Percentiles rank a stretch among this genome's conserved stretches.
Evolutionary conservation across 2,888 invertebrate genomes (phyloP).

Genomic region (Chaetogeoica ovagalla): DNA sequence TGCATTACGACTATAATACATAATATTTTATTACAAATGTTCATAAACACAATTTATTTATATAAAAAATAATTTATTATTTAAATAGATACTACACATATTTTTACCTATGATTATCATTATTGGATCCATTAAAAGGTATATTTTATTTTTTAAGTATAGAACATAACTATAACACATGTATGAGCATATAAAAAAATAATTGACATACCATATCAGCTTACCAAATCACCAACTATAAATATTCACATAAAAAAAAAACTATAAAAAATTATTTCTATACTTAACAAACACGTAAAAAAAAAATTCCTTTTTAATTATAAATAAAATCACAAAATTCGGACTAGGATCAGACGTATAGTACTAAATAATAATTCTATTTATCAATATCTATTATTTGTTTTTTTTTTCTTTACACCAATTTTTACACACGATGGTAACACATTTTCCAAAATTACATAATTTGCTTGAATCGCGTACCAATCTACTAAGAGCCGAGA

Average conservation of each 20-base stretch:
- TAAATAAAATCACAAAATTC: slow-evolving; percentile 51
- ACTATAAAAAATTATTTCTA: background rate
- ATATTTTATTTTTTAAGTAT: background rate
- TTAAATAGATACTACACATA: background rate
- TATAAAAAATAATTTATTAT: slow-evolving; percentile 3
- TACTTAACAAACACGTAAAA: background rate
- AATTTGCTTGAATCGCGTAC: background rate
- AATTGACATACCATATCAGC: slow-evolving; percentile 33
- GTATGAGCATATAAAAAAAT: slow-evolving; percentile 11
- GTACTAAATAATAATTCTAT: slow-evolving; percentile 43
- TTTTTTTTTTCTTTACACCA: slow-evolving; percentile 22
- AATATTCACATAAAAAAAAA: background rate
- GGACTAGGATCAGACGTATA: slow-evolving; percentile 50
- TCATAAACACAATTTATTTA: background rate
- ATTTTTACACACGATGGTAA: slow-evolving; percentile 23
- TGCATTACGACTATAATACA: slow-evolving; percentile 25
- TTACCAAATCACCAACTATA: slow-evolving; percentile 6
- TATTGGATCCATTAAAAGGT: background rate
- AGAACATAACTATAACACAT: background rate
- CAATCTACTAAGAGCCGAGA: slow-evolving; percentile 1
- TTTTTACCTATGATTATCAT: background rate
- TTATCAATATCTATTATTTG: slow-evolving; percentile 13
- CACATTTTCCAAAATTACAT: slow-evolving; percentile 21
- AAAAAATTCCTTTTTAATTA: slow-evolving; percentile 24
- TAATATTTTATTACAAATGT: slow-evolving; percentile 7